A percentile compares a stretch with the other conserved stretches of the same genome.
These are phyloP conservation scores for Galago senegalensis DNA, from an alignment of 2,797 vertebrate genomes.

Conservation along the genomic window DNA sequence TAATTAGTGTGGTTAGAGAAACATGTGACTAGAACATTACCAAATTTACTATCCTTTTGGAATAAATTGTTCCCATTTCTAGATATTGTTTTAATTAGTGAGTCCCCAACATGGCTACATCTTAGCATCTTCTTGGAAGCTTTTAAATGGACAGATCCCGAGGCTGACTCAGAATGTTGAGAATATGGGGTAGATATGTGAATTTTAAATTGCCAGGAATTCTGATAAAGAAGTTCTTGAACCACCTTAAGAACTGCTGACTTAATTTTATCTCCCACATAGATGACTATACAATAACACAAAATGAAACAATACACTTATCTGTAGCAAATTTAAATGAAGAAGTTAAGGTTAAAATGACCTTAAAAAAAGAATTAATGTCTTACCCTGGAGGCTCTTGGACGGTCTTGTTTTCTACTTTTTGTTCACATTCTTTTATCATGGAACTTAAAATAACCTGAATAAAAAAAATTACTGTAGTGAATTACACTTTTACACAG, in stretches of 20 bases:
- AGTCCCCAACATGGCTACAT: background rate
- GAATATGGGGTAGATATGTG: background rate
- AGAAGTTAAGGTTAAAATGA: conserved; percentile 48
- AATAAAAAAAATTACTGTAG: conserved; percentile 70
- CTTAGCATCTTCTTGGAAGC: conserved; percentile 12
- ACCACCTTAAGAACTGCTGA: background rate
- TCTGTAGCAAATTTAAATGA: background rate
- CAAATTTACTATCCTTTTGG: background rate
- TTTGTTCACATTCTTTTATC: conserved; percentile 99
- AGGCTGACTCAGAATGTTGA: background rate
- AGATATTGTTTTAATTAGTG: conserved; percentile 27
- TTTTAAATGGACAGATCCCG: conserved; percentile 33
- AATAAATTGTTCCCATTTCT: background rate
- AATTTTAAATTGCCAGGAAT: background rate
- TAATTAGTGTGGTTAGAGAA: background rate
- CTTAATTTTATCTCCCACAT: conserved; percentile 29
- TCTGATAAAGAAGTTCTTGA: background rate
- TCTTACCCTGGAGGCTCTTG: conserved; percentile 98
- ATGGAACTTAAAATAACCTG: conserved; percentile 99
- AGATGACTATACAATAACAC: conserved; percentile 54
- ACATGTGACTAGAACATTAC: background rate
- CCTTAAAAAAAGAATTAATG: conserved; percentile 28
- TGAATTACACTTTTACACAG: conserved; percentile 40
- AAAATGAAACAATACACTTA: conserved; percentile 44
- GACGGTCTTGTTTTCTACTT: conserved; percentile 98